These are phyloP conservation scores for Hydrochoerus hydrochaeris DNA, from an alignment of 2,113 vertebrate species.

Conservation along the genomic window DNA sequence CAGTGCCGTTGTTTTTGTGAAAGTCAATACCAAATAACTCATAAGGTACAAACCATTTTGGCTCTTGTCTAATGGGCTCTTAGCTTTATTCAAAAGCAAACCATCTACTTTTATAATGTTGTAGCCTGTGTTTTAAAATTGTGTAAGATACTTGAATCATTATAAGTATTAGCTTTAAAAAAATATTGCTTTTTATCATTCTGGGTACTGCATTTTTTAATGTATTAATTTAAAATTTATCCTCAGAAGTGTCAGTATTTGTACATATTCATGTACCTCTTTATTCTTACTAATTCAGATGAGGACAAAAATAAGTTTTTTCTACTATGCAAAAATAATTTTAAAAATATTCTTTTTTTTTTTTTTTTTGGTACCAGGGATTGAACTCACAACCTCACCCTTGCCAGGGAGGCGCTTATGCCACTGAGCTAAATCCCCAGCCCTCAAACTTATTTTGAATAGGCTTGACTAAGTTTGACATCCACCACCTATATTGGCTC, in stretches of 20 bases:
- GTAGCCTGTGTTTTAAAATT: not conserved
- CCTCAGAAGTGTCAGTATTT: not conserved
- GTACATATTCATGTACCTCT: not conserved
- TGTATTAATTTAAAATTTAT: slow-evolving; percentile 5
- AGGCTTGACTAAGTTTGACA: not conserved
- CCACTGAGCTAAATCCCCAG: too few relatives aligned
- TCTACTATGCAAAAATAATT: not conserved
- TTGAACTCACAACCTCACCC: too few relatives aligned
- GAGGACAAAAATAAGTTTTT: not conserved
- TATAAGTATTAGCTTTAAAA: slow-evolving; percentile 35
- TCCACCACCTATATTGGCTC: not conserved
- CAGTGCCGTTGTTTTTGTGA: not conserved
- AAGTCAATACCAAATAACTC: slow-evolving; percentile 39
- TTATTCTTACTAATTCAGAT: not conserved
- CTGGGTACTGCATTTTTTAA: not conserved
- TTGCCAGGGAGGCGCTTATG: too few relatives aligned
- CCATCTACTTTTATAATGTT: not conserved
- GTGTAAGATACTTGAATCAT: slow-evolving; percentile 1
- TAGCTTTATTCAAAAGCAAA: not conserved
- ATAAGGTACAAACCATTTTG: not conserved
- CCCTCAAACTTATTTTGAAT: not conserved
- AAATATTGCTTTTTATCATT: slow-evolving; percentile 3
- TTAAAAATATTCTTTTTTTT: slow-evolving; percentile 18
- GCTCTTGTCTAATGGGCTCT: too few relatives aligned
- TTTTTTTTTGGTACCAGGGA: too few relatives aligned